These are phyloP conservation scores for Meloidogyne floridensis DNA, from an alignment of 1,140 invertebrate species.

Conservation along the genomic window DNA sequence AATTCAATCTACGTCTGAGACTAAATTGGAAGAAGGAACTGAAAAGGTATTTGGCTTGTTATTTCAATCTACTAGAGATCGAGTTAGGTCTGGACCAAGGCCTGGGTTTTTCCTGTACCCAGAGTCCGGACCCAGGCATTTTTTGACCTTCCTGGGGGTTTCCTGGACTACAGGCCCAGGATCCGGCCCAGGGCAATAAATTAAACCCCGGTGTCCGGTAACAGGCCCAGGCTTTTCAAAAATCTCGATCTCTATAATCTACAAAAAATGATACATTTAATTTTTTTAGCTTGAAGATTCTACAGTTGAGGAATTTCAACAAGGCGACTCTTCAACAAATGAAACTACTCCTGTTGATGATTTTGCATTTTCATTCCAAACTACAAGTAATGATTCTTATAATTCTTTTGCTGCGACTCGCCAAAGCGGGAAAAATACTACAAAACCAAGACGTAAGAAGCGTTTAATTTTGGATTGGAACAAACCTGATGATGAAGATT, in stretches of 20 bases:
- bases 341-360: not conserved
- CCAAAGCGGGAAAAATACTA: not conserved
- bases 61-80: too few species aligned
- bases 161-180: too few species aligned
- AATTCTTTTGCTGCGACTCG: not conserved
- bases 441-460: not conserved
- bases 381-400: not conserved
- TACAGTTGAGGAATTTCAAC: not conserved
- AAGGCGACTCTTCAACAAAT: not conserved
- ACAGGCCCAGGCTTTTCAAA: too few species aligned
- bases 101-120: too few species aligned
- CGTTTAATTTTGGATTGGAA: conserved; percentile 22
- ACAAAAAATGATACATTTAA: not conserved
- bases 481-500: conserved; percentile 19
- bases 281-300: not conserved
- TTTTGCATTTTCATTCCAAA: not conserved
- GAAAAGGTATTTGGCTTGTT: not conserved
- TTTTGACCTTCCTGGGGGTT: too few species aligned
- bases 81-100: too few species aligned
- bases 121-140: too few species aligned
- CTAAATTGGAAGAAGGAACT: not conserved
- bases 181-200: too few species aligned
- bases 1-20: not conserved
- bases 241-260: too few species aligned
- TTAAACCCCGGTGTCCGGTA: too few species aligned